Base-by-base conservation (phyloP, 2,888 invertebrate genomes). In the Coecobrya sp. region DNA sequence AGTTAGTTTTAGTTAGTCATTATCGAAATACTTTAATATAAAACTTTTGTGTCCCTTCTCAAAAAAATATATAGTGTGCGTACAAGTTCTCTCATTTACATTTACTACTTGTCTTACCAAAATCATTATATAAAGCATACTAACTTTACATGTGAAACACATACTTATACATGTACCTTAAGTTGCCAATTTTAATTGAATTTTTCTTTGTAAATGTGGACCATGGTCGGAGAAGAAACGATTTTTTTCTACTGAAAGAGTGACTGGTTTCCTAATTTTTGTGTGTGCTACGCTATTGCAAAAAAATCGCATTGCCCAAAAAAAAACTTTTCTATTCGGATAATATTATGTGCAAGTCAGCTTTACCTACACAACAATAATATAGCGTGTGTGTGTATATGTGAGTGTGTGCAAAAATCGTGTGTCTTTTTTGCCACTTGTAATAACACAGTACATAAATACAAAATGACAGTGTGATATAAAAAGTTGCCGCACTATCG, bases 401-500 rank as follows among this genome's bases (percentile, higher is more conserved):
- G 1, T 8, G 19, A 19, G 70, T 70, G n/a, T 68, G 70, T 42
- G 19, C 36, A 16, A 30, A 16, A 30, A 65, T 16, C 0, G 27
- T 55, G 55, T 55, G 55, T 19, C 3, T 70, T 36, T 76, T 45
- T 76, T 76, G 45, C 45, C 73, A 76, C 73, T 76, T 76, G 73
- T 76, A 76, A 42, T 42, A 70, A 42, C 10, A 25, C 42, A 27
- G 22, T 22, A 19, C 25, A 25, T 49, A n/a, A 55, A 81, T 52
- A 81, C 55, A 84, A 62, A 84, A 84, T 36, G 81, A 55, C 82
- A 84, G n/a, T 52, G 79, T 84, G 82, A 84, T 84, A 84, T 84
- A 65, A 45, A 45, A 45, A 30, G n/a, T 81, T 62, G 79, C 52
- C 52, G 52, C 76, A 45, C 81, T 62, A 19, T 84, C 42, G 62